These are phyloP conservation scores for Osmerus eperlanus DNA, from an alignment of 2,113 vertebrate genomes.

Conservation along the genomic window DNA sequence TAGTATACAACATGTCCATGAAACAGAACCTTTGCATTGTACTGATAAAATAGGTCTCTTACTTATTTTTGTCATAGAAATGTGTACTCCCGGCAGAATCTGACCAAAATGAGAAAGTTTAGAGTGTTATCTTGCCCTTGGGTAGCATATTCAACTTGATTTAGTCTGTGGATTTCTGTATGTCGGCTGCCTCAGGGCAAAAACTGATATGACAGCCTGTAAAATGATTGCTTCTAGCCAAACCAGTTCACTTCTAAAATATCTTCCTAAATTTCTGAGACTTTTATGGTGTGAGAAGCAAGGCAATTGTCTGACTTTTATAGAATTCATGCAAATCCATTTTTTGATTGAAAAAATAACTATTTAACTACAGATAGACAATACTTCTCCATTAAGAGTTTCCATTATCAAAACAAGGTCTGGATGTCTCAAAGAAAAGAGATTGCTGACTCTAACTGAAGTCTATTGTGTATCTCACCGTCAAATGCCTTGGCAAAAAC, in stretches of 20 bases:
- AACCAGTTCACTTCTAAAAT: not conserved
- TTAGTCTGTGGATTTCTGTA: not conserved
- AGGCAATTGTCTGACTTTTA: no score
- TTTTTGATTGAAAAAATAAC: no score
- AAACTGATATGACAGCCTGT: not conserved
- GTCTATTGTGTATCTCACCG: not conserved
- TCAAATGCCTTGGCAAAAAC: slow-evolving; percentile 6
- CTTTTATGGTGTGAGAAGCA: no score
- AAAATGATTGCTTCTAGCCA: not conserved
- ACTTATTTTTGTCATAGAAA: not conserved
- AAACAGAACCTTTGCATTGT: slow-evolving; percentile 5
- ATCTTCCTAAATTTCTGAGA: no score
- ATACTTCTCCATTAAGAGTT: no score
- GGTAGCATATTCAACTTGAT: not conserved
- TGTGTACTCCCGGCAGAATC: slow-evolving; percentile 2
- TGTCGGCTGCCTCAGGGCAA: not conserved
- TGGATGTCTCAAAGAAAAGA: no score
- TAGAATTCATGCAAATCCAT: no score
- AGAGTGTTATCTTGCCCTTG: not conserved
- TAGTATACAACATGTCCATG: no score
- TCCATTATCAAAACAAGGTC: no score
- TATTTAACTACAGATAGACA: no score
- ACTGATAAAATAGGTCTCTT: not conserved
- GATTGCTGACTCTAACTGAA: no score
- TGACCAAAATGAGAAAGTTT: not conserved